phyloP scores from a whole-genome alignment of 1,140 invertebrate genomes.

The Steinernema feltiae region DNA sequence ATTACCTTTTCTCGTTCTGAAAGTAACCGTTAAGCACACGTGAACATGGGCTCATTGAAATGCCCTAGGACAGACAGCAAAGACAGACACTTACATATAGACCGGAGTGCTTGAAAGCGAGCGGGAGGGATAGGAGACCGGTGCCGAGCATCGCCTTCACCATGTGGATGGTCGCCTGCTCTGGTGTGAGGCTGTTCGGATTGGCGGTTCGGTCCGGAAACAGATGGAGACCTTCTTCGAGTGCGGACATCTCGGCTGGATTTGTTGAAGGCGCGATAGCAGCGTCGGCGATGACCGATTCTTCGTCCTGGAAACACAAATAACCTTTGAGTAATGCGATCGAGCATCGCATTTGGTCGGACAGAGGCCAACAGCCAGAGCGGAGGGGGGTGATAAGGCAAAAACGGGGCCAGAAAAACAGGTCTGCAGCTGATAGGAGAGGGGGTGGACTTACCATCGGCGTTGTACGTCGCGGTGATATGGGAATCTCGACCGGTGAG shows the following conservation, averaged over 20 bases:
- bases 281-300: slow-evolving; percentile 10
- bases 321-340: too few relatives aligned
- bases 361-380: background rate
- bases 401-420: background rate
- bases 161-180: slow-evolving; percentile 49
- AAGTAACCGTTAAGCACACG: background rate
- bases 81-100: slow-evolving; percentile 44
- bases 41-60: too few relatives aligned
- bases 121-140: slow-evolving; percentile 49
- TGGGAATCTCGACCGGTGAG: slow-evolving; percentile 2
- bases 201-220: slow-evolving; percentile 22
- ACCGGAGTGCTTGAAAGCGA: slow-evolving; percentile 55
- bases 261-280: background rate
- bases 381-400: too few relatives aligned
- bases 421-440: background rate
- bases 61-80: too few relatives aligned
- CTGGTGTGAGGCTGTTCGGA: slow-evolving; percentile 24
- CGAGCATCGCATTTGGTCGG: too few relatives aligned
- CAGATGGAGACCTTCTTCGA: slow-evolving; percentile 35
- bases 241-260: slow-evolving; percentile 10
- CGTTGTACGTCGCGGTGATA: background rate
- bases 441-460: background rate
- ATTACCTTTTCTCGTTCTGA: too few relatives aligned
- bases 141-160: slow-evolving; percentile 57
- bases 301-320: background rate